Evolutionary conservation across 1,140 invertebrate species (phyloP).

Genomic region (Atta colombica): DNA sequence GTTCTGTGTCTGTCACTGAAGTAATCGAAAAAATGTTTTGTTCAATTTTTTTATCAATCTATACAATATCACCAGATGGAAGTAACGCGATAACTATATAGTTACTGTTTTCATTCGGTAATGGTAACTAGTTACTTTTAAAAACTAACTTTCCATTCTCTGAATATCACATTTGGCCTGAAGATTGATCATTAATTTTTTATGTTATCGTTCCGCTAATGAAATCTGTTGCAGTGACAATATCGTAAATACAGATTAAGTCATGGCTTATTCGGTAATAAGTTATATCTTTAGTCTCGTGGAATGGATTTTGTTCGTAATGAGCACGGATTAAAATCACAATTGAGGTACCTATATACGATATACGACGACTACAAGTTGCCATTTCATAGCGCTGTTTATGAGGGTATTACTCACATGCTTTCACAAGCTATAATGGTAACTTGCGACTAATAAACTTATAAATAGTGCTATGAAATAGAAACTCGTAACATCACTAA

Average conservation of each 20-base stretch:
- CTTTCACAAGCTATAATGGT: slow-evolving; percentile 30
- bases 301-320: slow-evolving; percentile 8
- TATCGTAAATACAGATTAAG: slow-evolving; percentile 22
- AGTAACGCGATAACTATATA: no score
- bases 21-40: background rate
- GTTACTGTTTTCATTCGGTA: no score
- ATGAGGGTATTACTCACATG: slow-evolving; percentile 30
- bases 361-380: background rate
- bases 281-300: slow-evolving; percentile 14
- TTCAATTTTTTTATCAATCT: background rate
- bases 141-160: no score
- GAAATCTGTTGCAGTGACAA: background rate
- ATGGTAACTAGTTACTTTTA: no score
- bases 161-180: background rate
- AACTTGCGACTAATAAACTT: slow-evolving; percentile 51
- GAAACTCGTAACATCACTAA: slow-evolving; percentile 5
- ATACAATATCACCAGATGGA: background rate
- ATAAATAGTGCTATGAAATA: slow-evolving; percentile 44
- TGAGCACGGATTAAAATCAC: slow-evolving; percentile 24
- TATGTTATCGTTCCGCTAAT: background rate
- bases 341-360: slow-evolving; percentile 1
- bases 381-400: slow-evolving; percentile 29
- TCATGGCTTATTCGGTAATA: slow-evolving; percentile 20
- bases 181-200: background rate
- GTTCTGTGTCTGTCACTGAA: background rate